phyloP scores from a whole-genome alignment of 2,888 invertebrate genomes.

The Coecobrya sp. region DNA sequence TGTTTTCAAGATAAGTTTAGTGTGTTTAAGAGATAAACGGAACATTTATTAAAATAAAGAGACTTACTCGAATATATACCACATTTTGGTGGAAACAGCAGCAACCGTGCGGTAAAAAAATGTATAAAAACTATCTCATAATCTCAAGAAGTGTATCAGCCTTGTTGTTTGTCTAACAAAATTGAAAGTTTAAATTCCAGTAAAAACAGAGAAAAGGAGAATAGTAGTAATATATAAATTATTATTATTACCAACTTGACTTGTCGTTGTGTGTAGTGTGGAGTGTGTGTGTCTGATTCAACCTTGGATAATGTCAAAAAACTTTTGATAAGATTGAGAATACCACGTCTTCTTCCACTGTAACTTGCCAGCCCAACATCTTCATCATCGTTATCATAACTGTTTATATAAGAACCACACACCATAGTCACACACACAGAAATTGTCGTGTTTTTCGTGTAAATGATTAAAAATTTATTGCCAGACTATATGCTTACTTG shows the following conservation, averaged over 20 bases:
- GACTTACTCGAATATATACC: not conserved
- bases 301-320: slow-evolving; percentile 82
- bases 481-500: not conserved
- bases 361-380: slow-evolving; percentile 1
- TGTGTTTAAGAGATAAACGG: slow-evolving; percentile 59
- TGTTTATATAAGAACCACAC: slow-evolving; percentile 44
- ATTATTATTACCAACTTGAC: not conserved
- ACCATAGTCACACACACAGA: slow-evolving; percentile 32
- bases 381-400: not conserved
- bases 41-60: slow-evolving; percentile 19
- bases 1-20: slow-evolving; percentile 66
- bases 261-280: slow-evolving; percentile 20
- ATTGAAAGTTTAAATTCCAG: slow-evolving; percentile 45
- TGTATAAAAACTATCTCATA: not conserved
- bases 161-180: slow-evolving; percentile 3
- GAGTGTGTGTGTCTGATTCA: slow-evolving; percentile 68
- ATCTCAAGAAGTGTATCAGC: not conserved
- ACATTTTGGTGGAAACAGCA: not conserved
- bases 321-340: slow-evolving; percentile 75
- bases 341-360: not conserved
- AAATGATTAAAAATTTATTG: slow-evolving; percentile 31
- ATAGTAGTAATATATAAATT: slow-evolving; percentile 3
- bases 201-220: slow-evolving; percentile 10
- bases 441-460: slow-evolving; percentile 48
- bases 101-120: not conserved